These are phyloP conservation scores for Enteromius unitaeniatus DNA, from an alignment of 2,797 vertebrate species.

Conservation along the genomic window DNA sequence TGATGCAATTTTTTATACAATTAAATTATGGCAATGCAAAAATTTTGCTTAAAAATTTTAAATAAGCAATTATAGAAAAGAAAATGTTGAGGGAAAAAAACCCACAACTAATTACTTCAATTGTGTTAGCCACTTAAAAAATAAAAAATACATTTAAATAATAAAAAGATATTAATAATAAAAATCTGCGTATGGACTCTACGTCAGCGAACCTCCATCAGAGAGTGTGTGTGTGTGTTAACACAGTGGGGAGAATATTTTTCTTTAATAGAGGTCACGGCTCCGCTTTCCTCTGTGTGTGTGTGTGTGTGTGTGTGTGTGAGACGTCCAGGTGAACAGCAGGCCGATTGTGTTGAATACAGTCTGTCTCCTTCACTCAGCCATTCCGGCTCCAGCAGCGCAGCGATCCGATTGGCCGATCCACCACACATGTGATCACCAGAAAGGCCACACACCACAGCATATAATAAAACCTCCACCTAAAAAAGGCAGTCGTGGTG, in stretches of 20 bases:
- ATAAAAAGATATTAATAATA: too few relatives aligned
- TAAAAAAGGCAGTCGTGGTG: background rate
- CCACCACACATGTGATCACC: slow-evolving; percentile 44
- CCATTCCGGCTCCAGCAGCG: slow-evolving; percentile 20
- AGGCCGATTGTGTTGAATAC: slow-evolving; percentile 34
- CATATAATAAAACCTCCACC: background rate
- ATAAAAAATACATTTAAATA: too few relatives aligned
- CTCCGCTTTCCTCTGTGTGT: background rate
- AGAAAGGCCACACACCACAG: slow-evolving; percentile 29
- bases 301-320: background rate
- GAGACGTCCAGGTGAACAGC: slow-evolving; percentile 40
- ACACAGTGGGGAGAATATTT: slow-evolving; percentile 38
- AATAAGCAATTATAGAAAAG: background rate
- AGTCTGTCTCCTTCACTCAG: background rate
- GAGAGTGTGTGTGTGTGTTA: background rate
- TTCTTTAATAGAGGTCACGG: slow-evolving; percentile 23
- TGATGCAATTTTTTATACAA: background rate
- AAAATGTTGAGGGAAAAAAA: background rate
- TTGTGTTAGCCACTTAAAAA: too few relatives aligned
- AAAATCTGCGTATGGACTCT: background rate
- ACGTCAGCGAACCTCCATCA: slow-evolving; percentile 12
- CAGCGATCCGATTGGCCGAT: slow-evolving; percentile 26
- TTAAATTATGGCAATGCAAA: background rate
- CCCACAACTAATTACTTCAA: too few relatives aligned
- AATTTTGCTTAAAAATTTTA: too few relatives aligned